Evolutionary conservation across 2,888 invertebrate species (phyloP).

Genomic region (Blera fallax): DNA sequence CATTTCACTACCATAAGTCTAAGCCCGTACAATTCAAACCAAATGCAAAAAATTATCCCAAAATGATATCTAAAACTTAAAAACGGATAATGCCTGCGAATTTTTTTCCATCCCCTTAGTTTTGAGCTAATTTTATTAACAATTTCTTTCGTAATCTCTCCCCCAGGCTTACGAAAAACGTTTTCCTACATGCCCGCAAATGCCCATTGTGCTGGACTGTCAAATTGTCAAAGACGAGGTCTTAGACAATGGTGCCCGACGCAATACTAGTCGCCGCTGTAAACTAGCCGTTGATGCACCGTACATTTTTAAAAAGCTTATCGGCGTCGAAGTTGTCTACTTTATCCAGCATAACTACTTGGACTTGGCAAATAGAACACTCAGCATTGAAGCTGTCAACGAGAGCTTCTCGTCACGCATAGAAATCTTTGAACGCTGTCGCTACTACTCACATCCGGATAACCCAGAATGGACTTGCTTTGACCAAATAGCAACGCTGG

Average conservation of each 20-base stretch:
- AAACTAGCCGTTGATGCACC: constrained; percentile 96
- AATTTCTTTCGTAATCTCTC: constrained; percentile 36
- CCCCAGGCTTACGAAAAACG: constrained; percentile 95
- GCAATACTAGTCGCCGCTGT: constrained; percentile 92
- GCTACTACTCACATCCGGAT: constrained; percentile 89
- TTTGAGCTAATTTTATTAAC: background rate
- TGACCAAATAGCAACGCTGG: constrained; percentile 94
- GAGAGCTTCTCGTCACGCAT: constrained; percentile 94
- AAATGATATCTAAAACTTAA: too few species aligned
- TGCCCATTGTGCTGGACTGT: constrained; percentile 96
- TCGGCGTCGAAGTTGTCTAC: constrained; percentile 94
- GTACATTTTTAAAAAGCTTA: constrained; percentile 96
- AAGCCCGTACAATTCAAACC: too few species aligned
- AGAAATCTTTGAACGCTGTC: constrained; percentile 92
- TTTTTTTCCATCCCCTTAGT: too few species aligned
- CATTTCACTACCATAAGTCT: too few species aligned
- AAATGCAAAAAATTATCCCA: too few species aligned
- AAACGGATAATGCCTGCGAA: too few species aligned
- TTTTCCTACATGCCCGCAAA: constrained; percentile 96
- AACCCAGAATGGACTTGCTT: constrained; percentile 98
- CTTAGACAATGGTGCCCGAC: constrained; percentile 89
- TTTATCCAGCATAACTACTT: constrained; percentile 95
- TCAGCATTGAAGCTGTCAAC: constrained; percentile 95
- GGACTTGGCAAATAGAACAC: constrained; percentile 88
- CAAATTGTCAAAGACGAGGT: constrained; percentile 90